Base-by-base conservation (phyloP, 2,797 vertebrate genomes). In the Chaetodon trifasciatus region DNA sequence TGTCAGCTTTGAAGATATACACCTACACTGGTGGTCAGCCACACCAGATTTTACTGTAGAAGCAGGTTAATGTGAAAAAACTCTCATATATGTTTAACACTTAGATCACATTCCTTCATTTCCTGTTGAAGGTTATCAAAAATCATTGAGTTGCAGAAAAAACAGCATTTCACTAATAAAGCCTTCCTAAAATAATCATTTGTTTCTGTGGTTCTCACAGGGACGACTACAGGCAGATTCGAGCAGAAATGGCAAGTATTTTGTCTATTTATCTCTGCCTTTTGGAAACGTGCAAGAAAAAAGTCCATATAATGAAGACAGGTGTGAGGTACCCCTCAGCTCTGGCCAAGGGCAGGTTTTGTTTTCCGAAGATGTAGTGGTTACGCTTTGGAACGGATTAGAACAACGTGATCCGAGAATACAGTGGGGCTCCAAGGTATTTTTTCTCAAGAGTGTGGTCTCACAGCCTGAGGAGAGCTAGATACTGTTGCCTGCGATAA, bases 361-460 rank as follows among this genome's bases (percentile, higher is more conserved):
- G 88, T 93, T 93, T 92, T 88, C 79, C 74, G 66, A 84, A 83
- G 85, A 89, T 91, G 89, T 87, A 72, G 83, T 79, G 78, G 89
- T 83, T 90, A 86, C 70, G 73, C 90, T 90, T 89, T 85, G 81
- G 89, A 93, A 92, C 87, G 92, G 93, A 94, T 94, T 92, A 91
- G 81, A 78, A 88, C 84, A 79, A 91, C 60, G 77, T 89, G 91
- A 89, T 91, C 87, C 91, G 87, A 85, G 83, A 87, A 73, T 87
- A 85, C 81, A 89, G 84, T 53, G 24, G 61, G 70, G 73, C 91
- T 90, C 74, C 39, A 77, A 89, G 84, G 86, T 86, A 89, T 91
- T 79, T 87, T 89, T 85, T 87, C 93, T 92, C 90, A 72, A 86
- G 90, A 94, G 92, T 90, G 86, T 89, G 89, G 86, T 89, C 85